Evolutionary conservation across 2,113 vertebrate genomes (phyloP).

Genomic region (Cygnus buccinator): DNA sequence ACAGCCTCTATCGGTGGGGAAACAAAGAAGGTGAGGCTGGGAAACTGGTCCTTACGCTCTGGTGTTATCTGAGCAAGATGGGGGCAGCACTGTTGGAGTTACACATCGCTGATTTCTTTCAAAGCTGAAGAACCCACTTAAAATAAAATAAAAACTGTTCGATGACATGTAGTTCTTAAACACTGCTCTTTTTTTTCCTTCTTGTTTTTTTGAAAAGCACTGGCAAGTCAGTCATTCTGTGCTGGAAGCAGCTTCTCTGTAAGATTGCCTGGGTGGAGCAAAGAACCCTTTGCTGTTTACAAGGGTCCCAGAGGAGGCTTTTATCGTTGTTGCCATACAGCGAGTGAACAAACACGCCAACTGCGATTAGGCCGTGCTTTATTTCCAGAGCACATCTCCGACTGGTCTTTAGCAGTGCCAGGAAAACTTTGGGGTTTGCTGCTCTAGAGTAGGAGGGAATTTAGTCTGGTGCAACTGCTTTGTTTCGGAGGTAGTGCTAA

Average conservation of each 20-base stretch:
- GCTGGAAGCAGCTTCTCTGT: background rate
- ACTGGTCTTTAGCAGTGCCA: background rate
- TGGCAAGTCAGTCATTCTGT: background rate
- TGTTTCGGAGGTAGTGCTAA: background rate
- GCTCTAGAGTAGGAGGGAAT: background rate
- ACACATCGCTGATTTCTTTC: background rate
- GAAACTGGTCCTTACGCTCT: background rate
- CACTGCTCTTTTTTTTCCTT: background rate
- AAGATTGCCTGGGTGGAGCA: background rate
- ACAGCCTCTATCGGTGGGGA: background rate
- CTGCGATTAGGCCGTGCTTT: background rate
- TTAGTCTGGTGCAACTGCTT: background rate
- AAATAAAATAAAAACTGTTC: background rate
- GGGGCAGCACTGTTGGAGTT: background rate
- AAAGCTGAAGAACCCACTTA: background rate
- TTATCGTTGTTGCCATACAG: background rate
- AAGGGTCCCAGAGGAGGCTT: background rate
- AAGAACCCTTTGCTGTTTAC: background rate
- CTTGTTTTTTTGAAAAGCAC: background rate
- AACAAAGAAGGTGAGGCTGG: slow-evolving; percentile 5
- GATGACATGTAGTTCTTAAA: background rate
- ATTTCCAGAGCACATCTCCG: background rate
- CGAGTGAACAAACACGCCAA: background rate
- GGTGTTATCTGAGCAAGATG: background rate
- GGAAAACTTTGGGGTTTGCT: background rate